These are phyloP conservation scores for Zaprionus lachaisei DNA, from an alignment of 1,140 invertebrate species.

Conservation along the genomic window DNA sequence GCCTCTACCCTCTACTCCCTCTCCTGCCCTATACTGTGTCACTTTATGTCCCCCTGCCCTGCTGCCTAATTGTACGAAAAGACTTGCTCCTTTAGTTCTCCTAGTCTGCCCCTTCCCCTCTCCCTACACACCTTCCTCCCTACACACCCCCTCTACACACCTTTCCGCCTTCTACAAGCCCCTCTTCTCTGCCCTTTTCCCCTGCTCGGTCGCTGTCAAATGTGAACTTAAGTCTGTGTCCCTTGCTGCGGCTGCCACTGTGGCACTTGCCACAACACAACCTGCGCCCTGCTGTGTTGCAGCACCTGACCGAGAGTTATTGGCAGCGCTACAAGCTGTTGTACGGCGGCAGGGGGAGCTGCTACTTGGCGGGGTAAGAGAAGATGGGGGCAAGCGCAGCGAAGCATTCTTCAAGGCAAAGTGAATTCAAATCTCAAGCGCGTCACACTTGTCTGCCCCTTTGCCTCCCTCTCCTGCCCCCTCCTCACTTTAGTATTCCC, in stretches of 20 bases:
- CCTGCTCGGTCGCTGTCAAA: constrained; percentile 35
- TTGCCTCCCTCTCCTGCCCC: background rate
- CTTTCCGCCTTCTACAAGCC: background rate
- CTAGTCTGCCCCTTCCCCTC: background rate
- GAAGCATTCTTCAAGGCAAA: constrained; percentile 60
- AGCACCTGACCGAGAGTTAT: background rate
- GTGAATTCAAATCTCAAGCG: background rate
- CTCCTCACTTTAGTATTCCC: background rate
- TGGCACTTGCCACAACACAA: background rate
- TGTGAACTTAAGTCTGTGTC: constrained; percentile 59
- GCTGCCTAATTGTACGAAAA: constrained; percentile 78
- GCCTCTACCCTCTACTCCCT: background rate
- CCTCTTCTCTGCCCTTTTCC: background rate
- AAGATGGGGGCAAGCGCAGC: constrained; percentile 32
- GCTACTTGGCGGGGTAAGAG: background rate
- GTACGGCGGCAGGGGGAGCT: background rate
- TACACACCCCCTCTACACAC: too few species aligned
- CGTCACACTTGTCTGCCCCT: background rate
- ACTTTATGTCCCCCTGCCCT: constrained; percentile 10
- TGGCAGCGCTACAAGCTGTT: constrained; percentile 36
- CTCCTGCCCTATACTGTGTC: background rate
- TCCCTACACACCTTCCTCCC: background rate
- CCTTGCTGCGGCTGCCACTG: background rate
- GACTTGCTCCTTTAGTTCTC: constrained; percentile 61
- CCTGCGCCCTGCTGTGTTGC: background rate